A percentile compares a stretch with the other conserved stretches of the same genome.
Conservation (phyloP, 2,888 invertebrate species). For the Scotopteryx bipunctaria region DNA sequence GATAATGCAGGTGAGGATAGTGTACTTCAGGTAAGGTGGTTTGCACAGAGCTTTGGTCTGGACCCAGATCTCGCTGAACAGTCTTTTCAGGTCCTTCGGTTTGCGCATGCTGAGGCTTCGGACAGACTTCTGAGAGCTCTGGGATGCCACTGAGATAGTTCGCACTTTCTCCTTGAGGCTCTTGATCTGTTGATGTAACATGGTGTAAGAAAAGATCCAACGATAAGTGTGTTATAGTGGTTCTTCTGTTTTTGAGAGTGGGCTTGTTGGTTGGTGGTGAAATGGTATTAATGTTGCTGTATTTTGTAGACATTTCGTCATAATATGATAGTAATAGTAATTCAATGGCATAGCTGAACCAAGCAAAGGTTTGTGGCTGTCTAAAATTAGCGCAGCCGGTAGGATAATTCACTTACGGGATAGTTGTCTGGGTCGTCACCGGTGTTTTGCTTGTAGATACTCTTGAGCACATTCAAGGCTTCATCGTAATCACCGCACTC, state of each 20-base stretch:
- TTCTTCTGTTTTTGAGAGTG: too few relatives aligned
- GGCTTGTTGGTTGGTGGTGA: too few relatives aligned
- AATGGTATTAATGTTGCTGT: too few relatives aligned
- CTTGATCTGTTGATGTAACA: constrained; percentile 79
- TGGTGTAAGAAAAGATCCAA: too few relatives aligned
- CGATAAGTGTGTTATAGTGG: too few relatives aligned
- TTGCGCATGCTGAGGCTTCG: constrained; percentile 87
- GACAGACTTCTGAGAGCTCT: constrained; percentile 86
- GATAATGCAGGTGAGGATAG: constrained; percentile 89
- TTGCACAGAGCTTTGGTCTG: constrained; percentile 89
- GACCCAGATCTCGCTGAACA: constrained; percentile 87
- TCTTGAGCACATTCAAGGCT: constrained; percentile 86
- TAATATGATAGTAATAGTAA: too few relatives aligned
- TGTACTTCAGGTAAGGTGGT: constrained; percentile 89
- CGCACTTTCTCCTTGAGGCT: constrained; percentile 87
- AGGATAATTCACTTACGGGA: constrained; percentile 81
- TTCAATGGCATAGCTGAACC: not conserved
- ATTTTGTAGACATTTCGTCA: too few relatives aligned
- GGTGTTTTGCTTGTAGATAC: constrained; percentile 88
- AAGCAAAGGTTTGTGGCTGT: not conserved
- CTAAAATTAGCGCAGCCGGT: not conserved
- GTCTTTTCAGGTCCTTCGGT: constrained; percentile 87
- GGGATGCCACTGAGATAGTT: constrained; percentile 85
- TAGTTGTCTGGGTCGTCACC: constrained; percentile 87
- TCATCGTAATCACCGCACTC: constrained; percentile 91